A percentile compares a stretch with the other conserved stretches of the same genome.
Evolutionary conservation across 1,140 invertebrate genomes (phyloP).

Genomic region (Lethocerus indicus): DNA sequence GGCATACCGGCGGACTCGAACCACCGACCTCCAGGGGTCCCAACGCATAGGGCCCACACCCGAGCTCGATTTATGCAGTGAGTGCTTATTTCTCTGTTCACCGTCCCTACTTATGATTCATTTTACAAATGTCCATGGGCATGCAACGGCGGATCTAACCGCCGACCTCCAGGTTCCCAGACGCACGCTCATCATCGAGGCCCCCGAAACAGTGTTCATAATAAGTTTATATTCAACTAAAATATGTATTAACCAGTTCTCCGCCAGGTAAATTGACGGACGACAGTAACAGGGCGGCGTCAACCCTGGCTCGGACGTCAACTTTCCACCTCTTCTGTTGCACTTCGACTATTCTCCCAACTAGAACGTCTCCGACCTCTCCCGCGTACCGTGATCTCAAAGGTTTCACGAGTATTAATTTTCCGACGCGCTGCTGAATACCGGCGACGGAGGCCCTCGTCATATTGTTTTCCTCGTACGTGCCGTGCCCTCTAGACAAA

Average conservation of each 20-base stretch:
- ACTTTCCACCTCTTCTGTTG: constrained; percentile 90
- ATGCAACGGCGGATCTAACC: too few relatives aligned
- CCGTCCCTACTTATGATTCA: too few relatives aligned
- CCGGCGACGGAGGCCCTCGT: constrained; percentile 88
- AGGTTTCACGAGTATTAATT: constrained; percentile 78
- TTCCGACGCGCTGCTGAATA: constrained; percentile 84
- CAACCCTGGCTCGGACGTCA: constrained; percentile 79
- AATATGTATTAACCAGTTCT: constrained; percentile 51
- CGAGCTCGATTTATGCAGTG: too few relatives aligned
- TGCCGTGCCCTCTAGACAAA: constrained; percentile 81
- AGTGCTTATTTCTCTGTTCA: too few relatives aligned
- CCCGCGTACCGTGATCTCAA: constrained; percentile 81
- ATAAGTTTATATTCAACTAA: not conserved
- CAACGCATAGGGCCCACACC: too few relatives aligned
- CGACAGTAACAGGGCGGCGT: constrained; percentile 75
- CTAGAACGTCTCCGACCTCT: constrained; percentile 93
- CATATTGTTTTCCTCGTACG: constrained; percentile 61
- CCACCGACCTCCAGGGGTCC: too few relatives aligned
- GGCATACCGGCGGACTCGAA: too few relatives aligned
- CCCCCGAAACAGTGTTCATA: too few relatives aligned
- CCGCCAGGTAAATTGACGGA: constrained; percentile 95
- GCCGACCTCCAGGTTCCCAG: too few relatives aligned
- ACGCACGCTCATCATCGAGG: too few relatives aligned
- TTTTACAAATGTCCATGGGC: too few relatives aligned
- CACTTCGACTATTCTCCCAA: constrained; percentile 84